Evolutionary conservation across 2,888 invertebrate genomes (phyloP).

Genomic region (Drosophila heteroneura): DNA sequence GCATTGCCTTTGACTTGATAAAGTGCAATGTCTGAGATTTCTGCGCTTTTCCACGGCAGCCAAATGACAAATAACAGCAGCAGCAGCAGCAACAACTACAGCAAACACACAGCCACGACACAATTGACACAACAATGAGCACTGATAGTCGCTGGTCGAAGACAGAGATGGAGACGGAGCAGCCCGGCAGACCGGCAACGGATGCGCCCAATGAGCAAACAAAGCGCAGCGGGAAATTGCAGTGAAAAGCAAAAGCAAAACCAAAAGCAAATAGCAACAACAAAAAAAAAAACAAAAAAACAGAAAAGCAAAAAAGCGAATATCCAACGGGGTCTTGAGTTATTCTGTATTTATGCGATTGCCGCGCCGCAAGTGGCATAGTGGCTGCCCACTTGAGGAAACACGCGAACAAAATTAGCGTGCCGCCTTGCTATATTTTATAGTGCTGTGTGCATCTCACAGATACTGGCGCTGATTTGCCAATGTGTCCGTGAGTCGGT

Average conservation of each 20-base stretch:
- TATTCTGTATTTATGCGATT: constrained; percentile 70
- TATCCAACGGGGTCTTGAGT: constrained; percentile 19
- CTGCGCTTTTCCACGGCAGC: constrained; percentile 71
- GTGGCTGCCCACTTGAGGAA: constrained; percentile 80
- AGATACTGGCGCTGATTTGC: constrained; percentile 3
- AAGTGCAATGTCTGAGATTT: constrained; percentile 75
- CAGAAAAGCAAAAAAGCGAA: constrained; percentile 16
- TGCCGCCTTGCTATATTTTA: constrained; percentile 71
- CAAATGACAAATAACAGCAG: constrained; percentile 74
- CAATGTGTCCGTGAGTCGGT: constrained; percentile 14
- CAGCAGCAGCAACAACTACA: constrained; percentile 31
- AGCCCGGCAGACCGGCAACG: constrained; percentile 58
- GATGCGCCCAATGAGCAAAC: constrained; percentile 82
- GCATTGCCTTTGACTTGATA: constrained; percentile 68
- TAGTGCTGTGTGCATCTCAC: constrained; percentile 47
- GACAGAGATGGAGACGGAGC: constrained; percentile 32
- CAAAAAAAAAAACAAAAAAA: constrained; percentile 17
- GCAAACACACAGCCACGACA: constrained; percentile 58
- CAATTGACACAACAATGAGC: constrained; percentile 81
- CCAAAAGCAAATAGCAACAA: constrained; percentile 39
- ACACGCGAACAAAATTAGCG: constrained; percentile 80
- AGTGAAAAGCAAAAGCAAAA: constrained; percentile 45
- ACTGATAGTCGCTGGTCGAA: constrained; percentile 58
- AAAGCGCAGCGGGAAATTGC: constrained; percentile 80
- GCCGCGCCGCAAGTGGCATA: constrained; percentile 76